phyloP scores from a whole-genome alignment of 2,797 vertebrate species.

The Crypturellus tataupa region DNA sequence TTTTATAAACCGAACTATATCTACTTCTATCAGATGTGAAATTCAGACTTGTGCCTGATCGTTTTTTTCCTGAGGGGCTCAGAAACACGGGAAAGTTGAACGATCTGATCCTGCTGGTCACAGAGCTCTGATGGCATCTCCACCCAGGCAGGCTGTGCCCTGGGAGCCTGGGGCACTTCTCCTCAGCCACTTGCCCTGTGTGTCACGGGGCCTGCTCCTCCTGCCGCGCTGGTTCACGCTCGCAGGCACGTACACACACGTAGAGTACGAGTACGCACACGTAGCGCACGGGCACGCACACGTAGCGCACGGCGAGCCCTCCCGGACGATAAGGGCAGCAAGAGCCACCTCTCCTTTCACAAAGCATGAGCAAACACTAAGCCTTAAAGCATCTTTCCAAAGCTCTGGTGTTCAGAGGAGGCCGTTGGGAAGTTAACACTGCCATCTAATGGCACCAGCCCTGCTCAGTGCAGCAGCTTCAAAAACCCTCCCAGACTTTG shows the following conservation, averaged over 20 bases:
- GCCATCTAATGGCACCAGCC: slow-evolving; percentile 55
- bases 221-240: no score
- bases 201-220: background rate
- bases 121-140: background rate
- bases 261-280: background rate
- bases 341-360: background rate
- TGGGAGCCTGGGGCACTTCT: background rate
- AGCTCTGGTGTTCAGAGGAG: background rate
- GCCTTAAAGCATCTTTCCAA: background rate
- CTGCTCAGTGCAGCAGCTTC: background rate
- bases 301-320: background rate
- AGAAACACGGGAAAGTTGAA: background rate
- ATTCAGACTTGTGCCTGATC: background rate
- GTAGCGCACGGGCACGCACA: no score
- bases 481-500: background rate
- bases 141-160: no score
- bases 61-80: background rate
- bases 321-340: background rate
- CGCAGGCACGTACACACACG: background rate
- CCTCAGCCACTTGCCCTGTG: background rate
- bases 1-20: background rate
- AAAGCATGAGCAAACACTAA: no score
- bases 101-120: background rate
- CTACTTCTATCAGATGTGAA: background rate
- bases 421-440: background rate